These are phyloP conservation scores for Acrocyrtus sp. DNA, from an alignment of 2,888 invertebrate species.

Conservation along the genomic window DNA sequence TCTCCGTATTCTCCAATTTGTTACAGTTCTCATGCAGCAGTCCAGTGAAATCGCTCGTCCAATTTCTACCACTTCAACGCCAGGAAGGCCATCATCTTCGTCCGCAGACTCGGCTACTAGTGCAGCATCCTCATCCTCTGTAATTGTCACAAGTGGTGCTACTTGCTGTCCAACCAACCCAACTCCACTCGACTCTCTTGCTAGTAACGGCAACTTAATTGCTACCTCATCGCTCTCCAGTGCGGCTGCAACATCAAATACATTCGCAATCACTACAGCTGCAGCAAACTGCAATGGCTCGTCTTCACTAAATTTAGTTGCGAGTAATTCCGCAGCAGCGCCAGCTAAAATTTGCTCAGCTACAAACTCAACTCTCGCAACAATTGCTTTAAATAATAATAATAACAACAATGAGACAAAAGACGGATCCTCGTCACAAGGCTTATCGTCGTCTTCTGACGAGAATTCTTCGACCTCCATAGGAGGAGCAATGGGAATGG, in stretches of 20 bases:
- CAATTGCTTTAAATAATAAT: slow-evolving; percentile 8
- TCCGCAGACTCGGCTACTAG: background rate
- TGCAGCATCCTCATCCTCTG: slow-evolving; percentile 26
- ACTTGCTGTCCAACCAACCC: slow-evolving; percentile 9
- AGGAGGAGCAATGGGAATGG: slow-evolving; percentile 6
- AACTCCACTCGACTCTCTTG: background rate
- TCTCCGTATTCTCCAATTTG: slow-evolving; percentile 20
- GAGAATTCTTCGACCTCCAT: slow-evolving; percentile 47
- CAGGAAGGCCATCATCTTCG: slow-evolving; percentile 4
- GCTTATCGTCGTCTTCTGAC: slow-evolving; percentile 40
- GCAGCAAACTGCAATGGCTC: background rate
- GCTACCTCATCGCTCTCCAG: background rate
- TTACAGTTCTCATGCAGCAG: slow-evolving; percentile 61
- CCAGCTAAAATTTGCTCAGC: slow-evolving; percentile 9
- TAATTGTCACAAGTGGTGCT: slow-evolving; percentile 17
- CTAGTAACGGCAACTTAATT: background rate
- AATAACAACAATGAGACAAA: slow-evolving; percentile 29
- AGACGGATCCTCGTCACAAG: slow-evolving; percentile 25
- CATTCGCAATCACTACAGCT: slow-evolving; percentile 19
- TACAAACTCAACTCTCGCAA: background rate
- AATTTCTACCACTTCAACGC: slow-evolving; percentile 33
- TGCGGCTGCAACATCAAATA: background rate
- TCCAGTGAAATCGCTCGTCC: slow-evolving; percentile 50
- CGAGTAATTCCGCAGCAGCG: background rate
- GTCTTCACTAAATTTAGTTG: slow-evolving; percentile 8